Percentiles rank a stretch among this genome's conserved stretches.
Conservation (phyloP, 2,797 vertebrate species). For the Tinamus major region DNA sequence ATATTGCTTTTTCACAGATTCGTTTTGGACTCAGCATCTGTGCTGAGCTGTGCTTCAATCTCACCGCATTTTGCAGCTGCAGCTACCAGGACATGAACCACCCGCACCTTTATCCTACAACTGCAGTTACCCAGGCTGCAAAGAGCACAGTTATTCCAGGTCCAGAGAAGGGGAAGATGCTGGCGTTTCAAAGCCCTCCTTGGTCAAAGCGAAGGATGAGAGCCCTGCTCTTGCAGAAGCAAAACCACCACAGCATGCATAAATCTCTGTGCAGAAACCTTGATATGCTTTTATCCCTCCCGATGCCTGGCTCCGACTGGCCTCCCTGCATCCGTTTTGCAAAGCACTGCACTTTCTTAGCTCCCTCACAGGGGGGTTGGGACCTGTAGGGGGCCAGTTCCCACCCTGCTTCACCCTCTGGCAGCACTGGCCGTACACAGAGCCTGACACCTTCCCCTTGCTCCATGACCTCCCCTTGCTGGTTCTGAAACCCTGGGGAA, state of each 20-base stretch:
- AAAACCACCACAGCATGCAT: background rate
- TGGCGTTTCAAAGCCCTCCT: background rate
- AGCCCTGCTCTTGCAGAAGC: background rate
- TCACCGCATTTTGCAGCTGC: background rate
- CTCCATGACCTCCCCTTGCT: background rate
- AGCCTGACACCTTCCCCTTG: background rate
- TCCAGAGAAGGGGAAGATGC: background rate
- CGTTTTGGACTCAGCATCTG: background rate
- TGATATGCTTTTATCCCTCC: background rate
- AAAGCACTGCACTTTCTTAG: background rate
- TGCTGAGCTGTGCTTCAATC: background rate
- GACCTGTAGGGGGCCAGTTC: background rate
- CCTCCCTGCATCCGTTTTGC: background rate
- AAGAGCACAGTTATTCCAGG: background rate
- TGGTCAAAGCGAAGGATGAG: background rate
- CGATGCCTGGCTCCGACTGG: background rate
- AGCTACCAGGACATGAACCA: conserved; percentile 1
- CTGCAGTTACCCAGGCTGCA: background rate
- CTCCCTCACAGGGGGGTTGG: fast-evolving
- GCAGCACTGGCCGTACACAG: background rate
- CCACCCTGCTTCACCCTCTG: no score
- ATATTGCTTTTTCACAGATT: background rate
- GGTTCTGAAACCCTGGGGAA: background rate
- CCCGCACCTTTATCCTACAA: background rate
- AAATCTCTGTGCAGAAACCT: background rate